Percentiles rank a stretch among this genome's conserved stretches.
Evolutionary conservation across 2,113 vertebrate genomes (phyloP).

Genomic region (Esox niger): DNA sequence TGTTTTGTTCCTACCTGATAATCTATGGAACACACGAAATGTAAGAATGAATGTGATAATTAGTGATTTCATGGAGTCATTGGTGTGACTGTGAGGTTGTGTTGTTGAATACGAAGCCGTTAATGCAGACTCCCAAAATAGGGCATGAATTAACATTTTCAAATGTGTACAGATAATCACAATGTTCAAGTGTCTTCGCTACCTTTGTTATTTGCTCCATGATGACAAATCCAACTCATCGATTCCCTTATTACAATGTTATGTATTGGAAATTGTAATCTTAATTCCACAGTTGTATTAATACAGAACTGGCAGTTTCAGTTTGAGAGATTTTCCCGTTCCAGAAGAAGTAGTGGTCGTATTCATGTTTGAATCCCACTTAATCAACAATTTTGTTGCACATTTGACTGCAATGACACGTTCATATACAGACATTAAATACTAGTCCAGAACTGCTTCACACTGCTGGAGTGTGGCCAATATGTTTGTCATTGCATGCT

Average conservation of each 20-base stretch:
- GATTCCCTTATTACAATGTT: neutral
- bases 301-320: neutral
- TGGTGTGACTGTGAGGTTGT: too few species aligned
- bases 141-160: conserved; percentile 4
- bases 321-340: neutral
- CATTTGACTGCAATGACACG: too few species aligned
- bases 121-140: neutral
- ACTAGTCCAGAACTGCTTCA: too few species aligned
- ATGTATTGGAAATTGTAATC: neutral
- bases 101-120: neutral
- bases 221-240: neutral
- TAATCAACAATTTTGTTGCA: too few species aligned
- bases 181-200: neutral
- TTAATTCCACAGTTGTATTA: too few species aligned
- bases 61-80: too few species aligned
- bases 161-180: neutral
- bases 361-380: too few species aligned
- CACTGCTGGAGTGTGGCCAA: neutral
- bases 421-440: too few species aligned
- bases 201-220: neutral
- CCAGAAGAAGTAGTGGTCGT: neutral
- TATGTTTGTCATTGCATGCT: neutral
- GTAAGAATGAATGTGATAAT: conserved; percentile 9
- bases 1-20: too few species aligned
- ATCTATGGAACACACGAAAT: too few species aligned